These are phyloP conservation scores for Hemibagrus guttatus DNA, from an alignment of 2,797 vertebrate genomes.

Conservation along the genomic window DNA sequence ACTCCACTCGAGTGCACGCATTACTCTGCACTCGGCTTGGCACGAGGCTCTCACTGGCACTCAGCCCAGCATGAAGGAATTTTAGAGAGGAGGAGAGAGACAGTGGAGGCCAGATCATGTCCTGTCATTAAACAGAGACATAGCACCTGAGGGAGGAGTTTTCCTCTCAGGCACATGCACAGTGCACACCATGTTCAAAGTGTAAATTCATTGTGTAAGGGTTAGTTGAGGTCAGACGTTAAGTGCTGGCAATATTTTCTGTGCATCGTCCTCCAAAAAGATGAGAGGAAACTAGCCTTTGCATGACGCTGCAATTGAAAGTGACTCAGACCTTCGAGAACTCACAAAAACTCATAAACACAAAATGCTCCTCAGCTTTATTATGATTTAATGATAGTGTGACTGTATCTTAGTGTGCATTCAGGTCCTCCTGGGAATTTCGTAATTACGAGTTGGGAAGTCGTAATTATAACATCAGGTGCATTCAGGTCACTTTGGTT, in stretches of 20 bases:
- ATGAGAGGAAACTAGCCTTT: background rate
- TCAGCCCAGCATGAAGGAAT: conserved; percentile 13
- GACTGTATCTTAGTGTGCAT: background rate
- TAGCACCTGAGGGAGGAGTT: conserved; percentile 7
- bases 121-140: conserved; percentile 30
- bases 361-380: background rate
- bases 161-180: background rate
- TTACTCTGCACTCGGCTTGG: conserved; percentile 27
- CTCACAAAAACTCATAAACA: background rate
- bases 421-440: no score
- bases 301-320: background rate
- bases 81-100: background rate
- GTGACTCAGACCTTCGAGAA: background rate
- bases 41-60: conserved; percentile 8
- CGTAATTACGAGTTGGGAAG: no score
- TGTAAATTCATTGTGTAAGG: background rate
- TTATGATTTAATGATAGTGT: background rate
- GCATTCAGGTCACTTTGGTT: no score
- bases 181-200: no score
- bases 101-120: background rate
- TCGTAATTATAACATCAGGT: no score
- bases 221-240: background rate
- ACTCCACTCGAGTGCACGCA: background rate
- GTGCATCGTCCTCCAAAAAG: background rate
- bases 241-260: background rate